Evolutionary conservation across 2,888 invertebrate genomes (phyloP).

Genomic region (Coleophora deauratella): DNA sequence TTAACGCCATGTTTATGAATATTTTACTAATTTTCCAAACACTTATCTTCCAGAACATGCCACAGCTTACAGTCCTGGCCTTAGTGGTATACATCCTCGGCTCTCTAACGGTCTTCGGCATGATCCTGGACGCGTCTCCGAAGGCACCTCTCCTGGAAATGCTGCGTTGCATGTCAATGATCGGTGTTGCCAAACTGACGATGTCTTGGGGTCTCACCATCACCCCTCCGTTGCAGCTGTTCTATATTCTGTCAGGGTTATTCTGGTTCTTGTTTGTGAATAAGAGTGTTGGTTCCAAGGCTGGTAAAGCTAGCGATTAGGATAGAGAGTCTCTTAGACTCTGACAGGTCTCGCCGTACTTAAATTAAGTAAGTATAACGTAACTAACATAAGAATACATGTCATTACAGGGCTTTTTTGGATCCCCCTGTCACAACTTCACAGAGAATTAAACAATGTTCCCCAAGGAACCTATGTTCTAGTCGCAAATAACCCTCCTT

Average conservation of each 20-base stretch:
- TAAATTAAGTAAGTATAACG: too few species aligned
- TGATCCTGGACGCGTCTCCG: conserved; percentile 77
- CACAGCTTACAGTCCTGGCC: conserved; percentile 57
- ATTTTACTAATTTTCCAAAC: too few species aligned
- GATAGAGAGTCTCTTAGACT: not conserved
- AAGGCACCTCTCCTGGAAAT: conserved; percentile 74
- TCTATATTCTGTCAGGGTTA: conserved; percentile 64
- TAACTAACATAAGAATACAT: too few species aligned
- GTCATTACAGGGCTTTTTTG: too few species aligned
- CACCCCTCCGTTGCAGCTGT: conserved; percentile 45
- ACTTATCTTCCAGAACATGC: conserved; percentile 61
- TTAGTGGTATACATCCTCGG: conserved; percentile 75
- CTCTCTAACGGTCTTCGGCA: conserved; percentile 77
- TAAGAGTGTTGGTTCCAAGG: conserved; percentile 58
- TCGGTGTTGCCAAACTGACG: conserved; percentile 33
- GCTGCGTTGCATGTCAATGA: conserved; percentile 69
- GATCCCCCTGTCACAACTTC: too few species aligned
- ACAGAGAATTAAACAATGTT: too few species aligned
- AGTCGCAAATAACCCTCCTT: too few species aligned
- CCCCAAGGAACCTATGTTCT: too few species aligned
- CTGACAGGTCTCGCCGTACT: too few species aligned
- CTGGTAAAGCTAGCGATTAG: conserved; percentile 24
- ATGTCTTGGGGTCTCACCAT: conserved; percentile 29
- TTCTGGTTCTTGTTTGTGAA: conserved; percentile 71
- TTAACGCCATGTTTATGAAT: too few species aligned